phyloP scores from a whole-genome alignment of 2,797 vertebrate genomes.

The Pseudotriccus pelzelni region DNA sequence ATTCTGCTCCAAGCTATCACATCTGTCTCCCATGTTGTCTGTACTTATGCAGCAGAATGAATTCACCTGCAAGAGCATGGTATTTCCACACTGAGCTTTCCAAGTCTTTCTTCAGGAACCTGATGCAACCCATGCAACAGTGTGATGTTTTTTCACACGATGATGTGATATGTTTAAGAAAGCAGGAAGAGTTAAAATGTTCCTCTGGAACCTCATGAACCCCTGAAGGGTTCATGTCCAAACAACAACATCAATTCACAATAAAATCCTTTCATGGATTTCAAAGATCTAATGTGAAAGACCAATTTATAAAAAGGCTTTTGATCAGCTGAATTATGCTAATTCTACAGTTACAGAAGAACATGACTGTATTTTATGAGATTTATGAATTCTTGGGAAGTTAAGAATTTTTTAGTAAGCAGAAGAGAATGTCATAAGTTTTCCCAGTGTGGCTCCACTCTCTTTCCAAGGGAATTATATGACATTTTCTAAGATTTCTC shows the following conservation, averaged over 20 bases:
- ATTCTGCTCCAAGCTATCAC: not conserved
- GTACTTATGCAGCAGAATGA: not conserved
- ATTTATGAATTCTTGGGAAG: not conserved
- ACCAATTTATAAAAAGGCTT: not conserved
- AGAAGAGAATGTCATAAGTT: not conserved
- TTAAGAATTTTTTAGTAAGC: not conserved
- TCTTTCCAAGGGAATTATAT: not conserved
- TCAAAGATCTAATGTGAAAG: not conserved
- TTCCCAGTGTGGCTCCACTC: rapidly evolving
- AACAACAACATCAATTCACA: not conserved
- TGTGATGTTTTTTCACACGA: not conserved
- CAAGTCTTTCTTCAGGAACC: not conserved
- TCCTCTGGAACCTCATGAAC: not conserved
- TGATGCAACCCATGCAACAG: not conserved
- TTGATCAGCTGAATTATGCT: not conserved
- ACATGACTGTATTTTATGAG: not conserved
- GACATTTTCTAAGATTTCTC: not conserved
- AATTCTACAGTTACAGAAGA: not conserved
- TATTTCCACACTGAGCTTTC: not conserved
- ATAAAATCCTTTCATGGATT: not conserved
- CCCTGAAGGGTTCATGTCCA: not conserved
- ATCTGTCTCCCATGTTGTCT: not conserved
- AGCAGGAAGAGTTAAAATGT: not conserved
- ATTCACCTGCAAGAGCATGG: not conserved
- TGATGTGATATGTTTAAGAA: not conserved